phyloP scores from a whole-genome alignment of 2,113 vertebrate species.

The Tinamus guttatus region DNA sequence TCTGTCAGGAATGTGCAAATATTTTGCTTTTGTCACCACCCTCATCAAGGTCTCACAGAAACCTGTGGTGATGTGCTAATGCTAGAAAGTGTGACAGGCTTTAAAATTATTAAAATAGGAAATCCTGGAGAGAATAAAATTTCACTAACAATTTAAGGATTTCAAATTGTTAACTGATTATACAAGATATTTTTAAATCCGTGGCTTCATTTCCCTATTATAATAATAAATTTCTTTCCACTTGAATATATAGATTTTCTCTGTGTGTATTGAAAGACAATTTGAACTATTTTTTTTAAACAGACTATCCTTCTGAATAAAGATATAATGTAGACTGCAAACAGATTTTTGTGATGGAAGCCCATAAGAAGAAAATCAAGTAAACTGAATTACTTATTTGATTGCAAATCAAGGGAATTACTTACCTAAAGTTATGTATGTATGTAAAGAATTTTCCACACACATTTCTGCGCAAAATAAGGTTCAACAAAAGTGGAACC shows the following conservation, averaged over 20 bases:
- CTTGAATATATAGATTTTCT: not conserved
- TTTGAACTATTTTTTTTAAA: not conserved
- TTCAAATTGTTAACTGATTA: not conserved
- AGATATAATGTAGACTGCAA: constrained; percentile 9
- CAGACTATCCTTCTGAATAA: not conserved
- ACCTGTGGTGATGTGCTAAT: not conserved
- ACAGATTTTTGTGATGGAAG: not conserved
- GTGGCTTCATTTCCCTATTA: not conserved
- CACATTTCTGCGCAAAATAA: not conserved
- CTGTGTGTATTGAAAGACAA: not conserved
- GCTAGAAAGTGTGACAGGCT: not conserved
- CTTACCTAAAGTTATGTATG: not conserved
- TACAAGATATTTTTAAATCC: not conserved
- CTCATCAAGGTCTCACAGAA: not conserved
- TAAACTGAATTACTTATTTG: not conserved
- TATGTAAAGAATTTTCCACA: not conserved
- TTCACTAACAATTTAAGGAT: not conserved
- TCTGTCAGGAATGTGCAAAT: not conserved
- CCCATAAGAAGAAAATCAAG: not conserved
- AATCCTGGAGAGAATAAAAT: not conserved
- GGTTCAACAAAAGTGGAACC: not conserved
- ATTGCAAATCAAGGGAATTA: not conserved
- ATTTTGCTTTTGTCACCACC: not conserved
- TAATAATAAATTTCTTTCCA: not conserved
- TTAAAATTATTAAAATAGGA: not conserved